Evolutionary conservation across 2,797 vertebrate species (phyloP), one percentile per base, ranked within the genome.

Genomic region (Lagorchestes hirsutus): DNA sequence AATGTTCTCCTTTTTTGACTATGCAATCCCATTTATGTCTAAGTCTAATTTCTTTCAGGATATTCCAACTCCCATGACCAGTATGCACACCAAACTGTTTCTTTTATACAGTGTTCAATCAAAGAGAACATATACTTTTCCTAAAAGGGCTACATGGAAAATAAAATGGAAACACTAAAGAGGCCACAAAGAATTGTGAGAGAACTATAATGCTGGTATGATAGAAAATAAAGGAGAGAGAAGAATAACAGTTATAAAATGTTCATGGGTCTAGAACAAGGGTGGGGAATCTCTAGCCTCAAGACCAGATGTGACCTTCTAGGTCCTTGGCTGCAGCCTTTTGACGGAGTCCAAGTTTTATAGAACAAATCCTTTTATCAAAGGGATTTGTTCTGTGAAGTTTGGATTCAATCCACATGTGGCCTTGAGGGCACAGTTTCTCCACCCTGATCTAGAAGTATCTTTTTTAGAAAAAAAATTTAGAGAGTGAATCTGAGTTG

Each of bases 1-100:
- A 91, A 54, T 67, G 34, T n/a, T 91, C 8, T 96, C 55, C 55
- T 93, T 94, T 5, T 95, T 62, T 95, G 50, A 62, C 91, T 22
- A 90, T 92, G 57, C 3, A 58, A 50, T 31, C 12, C 74, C 34
- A 92, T 95, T 12, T 14, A 67, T 96, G 93, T 16, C 18, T 24
- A 27, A 1, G 0, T 34, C 2, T 92, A 31, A 29, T 91, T 95
- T 92, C 67, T 94, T 93, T 95, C 54, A 94, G 14, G 62, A 67
- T 67, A 67, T 67, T 29, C 62, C 62, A 67, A 67, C n/a, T 67
- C 24, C 62, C 62, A 34, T 67, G 62, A 67, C 34, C 62, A 67
- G 62, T 67, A 67, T n/a, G 13, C 34, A 34, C 31, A 67, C 31
- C 34, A 16, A 67, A 67, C 12, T 90, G 31, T 90, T 91, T 91